phyloP scores from a whole-genome alignment of 2,888 invertebrate genomes.

The Heliconius sara region DNA sequence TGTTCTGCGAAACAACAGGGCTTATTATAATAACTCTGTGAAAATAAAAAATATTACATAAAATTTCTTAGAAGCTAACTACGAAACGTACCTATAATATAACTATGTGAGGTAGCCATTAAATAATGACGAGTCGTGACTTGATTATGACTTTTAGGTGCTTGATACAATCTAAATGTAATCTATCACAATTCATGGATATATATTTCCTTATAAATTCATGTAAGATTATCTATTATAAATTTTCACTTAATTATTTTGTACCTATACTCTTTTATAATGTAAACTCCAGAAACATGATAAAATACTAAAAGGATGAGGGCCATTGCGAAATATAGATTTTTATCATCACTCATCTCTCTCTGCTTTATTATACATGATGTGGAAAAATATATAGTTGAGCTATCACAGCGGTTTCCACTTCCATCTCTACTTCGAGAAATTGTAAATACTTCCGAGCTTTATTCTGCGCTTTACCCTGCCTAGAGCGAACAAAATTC shows the following conservation, averaged over 20 bases:
- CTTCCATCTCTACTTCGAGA: not conserved
- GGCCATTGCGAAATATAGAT: no score
- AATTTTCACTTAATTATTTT: slow-evolving; percentile 11
- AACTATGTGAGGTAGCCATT: not conserved
- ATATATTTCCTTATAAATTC: not conserved
- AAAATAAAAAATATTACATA: not conserved
- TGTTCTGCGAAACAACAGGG: no score
- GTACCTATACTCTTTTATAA: no score
- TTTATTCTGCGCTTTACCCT: not conserved
- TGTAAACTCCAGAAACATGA: no score
- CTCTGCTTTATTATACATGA: no score
- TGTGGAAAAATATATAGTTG: no score
- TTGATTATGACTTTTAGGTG: slow-evolving; percentile 7
- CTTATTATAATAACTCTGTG: not conserved
- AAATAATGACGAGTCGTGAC: slow-evolving; percentile 2
- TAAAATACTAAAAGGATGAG: no score
- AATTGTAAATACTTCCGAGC: not conserved
- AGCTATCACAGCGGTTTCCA: not conserved
- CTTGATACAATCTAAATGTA: slow-evolving; percentile 9
- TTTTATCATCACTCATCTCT: no score
- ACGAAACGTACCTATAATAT: not conserved
- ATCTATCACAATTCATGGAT: not conserved
- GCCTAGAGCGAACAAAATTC: not conserved
- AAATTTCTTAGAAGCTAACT: slow-evolving; percentile 1
- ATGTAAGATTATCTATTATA: not conserved